Percentiles rank a stretch among this genome's conserved stretches.
Conservation (phyloP, 2,888 invertebrate species). For the Nymphalis urticae region DNA sequence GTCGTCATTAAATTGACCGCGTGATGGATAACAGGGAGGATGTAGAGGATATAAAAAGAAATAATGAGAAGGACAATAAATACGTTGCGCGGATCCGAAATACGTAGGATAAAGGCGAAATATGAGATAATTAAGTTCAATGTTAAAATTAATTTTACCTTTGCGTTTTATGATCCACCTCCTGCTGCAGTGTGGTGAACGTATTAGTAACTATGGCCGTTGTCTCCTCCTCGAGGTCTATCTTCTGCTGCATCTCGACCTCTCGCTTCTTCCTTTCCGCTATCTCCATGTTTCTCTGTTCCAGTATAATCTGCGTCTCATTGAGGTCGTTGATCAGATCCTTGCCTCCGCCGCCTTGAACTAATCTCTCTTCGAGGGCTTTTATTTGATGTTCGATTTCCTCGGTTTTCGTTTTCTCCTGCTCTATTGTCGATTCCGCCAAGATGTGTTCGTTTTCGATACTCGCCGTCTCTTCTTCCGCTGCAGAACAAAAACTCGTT, state of each 20-base stretch:
- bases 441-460: slow-evolving; percentile 76
- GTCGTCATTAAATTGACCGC: too few relatives aligned
- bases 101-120: too few relatives aligned
- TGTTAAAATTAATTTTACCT: slow-evolving; percentile 48
- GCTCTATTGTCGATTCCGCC: slow-evolving; percentile 80
- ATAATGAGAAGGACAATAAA: too few relatives aligned
- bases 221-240: slow-evolving; percentile 96
- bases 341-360: slow-evolving; percentile 88
- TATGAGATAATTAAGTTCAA: too few relatives aligned
- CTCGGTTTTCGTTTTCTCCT: slow-evolving; percentile 87
- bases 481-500: slow-evolving; percentile 40
- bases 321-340: slow-evolving; percentile 97
- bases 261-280: slow-evolving; percentile 93
- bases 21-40: too few relatives aligned
- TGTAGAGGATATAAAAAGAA: too few relatives aligned
- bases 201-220: slow-evolving; percentile 95
- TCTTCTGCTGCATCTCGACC: slow-evolving; percentile 96
- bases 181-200: slow-evolving; percentile 95
- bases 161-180: slow-evolving; percentile 97
- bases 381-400: slow-evolving; percentile 89
- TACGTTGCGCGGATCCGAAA: too few relatives aligned
- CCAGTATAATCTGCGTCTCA: slow-evolving; percentile 94
- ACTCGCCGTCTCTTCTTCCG: slow-evolving; percentile 68
- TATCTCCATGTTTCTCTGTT: slow-evolving; percentile 90
- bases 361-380: slow-evolving; percentile 95